Evolutionary conservation across 2,888 invertebrate species (phyloP).

Genomic region (Acrocyrtus sp.): DNA sequence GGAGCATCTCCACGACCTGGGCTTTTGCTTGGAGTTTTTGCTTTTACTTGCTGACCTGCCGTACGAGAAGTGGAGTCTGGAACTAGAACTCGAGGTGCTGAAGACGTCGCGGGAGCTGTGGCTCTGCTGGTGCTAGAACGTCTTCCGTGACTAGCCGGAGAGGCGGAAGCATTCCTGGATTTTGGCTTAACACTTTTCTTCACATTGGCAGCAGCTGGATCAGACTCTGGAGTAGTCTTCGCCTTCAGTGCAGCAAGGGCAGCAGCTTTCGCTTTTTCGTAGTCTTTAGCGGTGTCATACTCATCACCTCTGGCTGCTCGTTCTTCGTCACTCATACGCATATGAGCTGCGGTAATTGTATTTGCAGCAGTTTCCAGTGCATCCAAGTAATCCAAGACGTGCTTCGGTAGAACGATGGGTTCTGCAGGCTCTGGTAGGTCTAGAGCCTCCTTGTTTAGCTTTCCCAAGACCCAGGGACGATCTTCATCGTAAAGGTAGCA

Average conservation of each 20-base stretch:
- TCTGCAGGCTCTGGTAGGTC: slow-evolving; percentile 20
- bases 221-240: slow-evolving; percentile 4
- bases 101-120: neutral
- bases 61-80: slow-evolving; percentile 14
- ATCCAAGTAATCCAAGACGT: neutral
- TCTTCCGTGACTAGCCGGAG: neutral
- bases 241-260: neutral
- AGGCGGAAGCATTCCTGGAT: slow-evolving; percentile 1
- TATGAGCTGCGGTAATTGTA: neutral
- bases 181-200: slow-evolving; percentile 10
- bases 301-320: neutral
- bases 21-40: slow-evolving; percentile 7
- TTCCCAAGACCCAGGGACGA: slow-evolving; percentile 31
- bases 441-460: slow-evolving; percentile 20
- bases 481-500: slow-evolving; percentile 18
- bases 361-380: neutral
- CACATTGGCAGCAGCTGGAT: neutral
- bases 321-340: neutral
- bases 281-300: neutral
- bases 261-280: neutral
- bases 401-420: neutral
- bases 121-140: neutral
- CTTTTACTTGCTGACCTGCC: neutral
- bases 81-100: too few species aligned
- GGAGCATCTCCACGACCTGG: slow-evolving; percentile 16